Evolutionary conservation across 2,888 invertebrate genomes (phyloP), one percentile per base, ranked within the genome.

Genomic region (Zhuqinia jingwanae): DNA sequence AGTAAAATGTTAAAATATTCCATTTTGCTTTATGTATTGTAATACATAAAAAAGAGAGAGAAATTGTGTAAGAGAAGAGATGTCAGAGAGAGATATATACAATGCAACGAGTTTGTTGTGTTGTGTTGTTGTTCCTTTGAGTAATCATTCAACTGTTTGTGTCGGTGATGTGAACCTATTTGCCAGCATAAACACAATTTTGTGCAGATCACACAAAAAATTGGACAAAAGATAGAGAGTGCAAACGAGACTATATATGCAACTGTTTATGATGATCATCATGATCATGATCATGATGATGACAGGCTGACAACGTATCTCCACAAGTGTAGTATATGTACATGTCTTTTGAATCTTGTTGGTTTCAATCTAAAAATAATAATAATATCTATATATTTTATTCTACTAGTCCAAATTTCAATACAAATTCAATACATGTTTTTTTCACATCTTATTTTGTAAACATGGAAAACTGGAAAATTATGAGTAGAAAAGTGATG

Each of bases 201-300:
- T 85, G 45, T 78, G 77, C 85, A 85, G 70, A 85, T 85, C 77
- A 77, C 20, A 77, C 78, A 77, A 70, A 77, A 56, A 78, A 78
- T 73, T n/a, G 47, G 47, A 20, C 45, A 36, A 30, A 73, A 45
- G 17, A n/a, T n/a, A n/a, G 50, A 56, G 45, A 47, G 13, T 36
- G 15, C 11, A 68, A 45, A n/a, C n/a, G 50, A 50, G 5, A n/a
- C 42, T 36, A 56, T 30, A 70, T n/a, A 68, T 70, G 60, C 78
- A n/a, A n/a, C n/a, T n/a, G n/a, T 84, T 84, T 84, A 84, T 77
- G 76, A 84, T 84, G 84, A 77, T 45, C 63, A 60, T n/a, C n/a
- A n/a, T n/a, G n/a, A 77, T 84, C 77, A 84, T 77, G 76, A 84
- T 84, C 77, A 77, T 45, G 45, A 60, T 84, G 84, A 75, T 84